Base-by-base conservation (phyloP, 2,113 vertebrate species). In the Diphyllodes magnificus region DNA sequence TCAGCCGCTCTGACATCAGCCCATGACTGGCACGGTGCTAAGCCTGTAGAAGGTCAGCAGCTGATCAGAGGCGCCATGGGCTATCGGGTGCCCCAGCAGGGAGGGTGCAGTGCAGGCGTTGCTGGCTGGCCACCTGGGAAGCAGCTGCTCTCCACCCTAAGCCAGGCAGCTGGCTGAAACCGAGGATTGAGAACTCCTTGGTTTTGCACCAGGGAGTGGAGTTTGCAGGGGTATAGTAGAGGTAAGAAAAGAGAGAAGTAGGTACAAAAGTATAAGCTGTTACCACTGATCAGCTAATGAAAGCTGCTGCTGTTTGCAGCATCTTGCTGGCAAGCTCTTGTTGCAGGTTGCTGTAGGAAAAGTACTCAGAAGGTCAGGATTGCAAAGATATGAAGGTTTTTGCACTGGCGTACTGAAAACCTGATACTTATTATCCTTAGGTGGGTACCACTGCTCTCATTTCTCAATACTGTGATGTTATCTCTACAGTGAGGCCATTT, bases 1-100 rank as follows among this genome's bases (percentile, higher is more conserved):
- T 21, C 25, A 39, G 60, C 45, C 1, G 3, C 60, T 51, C 35
- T 27, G 51, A 19, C 0, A 4, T 31, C 56, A 57, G 51, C 66
- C 39, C 1, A 0, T 2, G 24, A 1, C 51, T 59, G 57, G 81
- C 56, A 68, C 0, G 0, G 22, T 50, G 77, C 63, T 71, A 18
- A 25, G 37, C n/a, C 51, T 82, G 60, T 8, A 4, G 33, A 33
- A 44, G 51, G 51, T 21, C 86, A 78, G 9, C 14, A 14, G 27
- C 6, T 42, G 65, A 50, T 15, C 40, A 22, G 37, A 69, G 50
- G 61, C 11, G 2, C 30, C 2, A 1, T 4, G 40, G 35, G 37
- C 66, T 72, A 21, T 22, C 23, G 19, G 60, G 27, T 70, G 71
- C 18, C 54, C 40, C 51, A 16, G 40, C 66, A 28, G n/a, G 0